Base-by-base conservation (phyloP, 2,797 vertebrate genomes). In the Platalea minor region DNA sequence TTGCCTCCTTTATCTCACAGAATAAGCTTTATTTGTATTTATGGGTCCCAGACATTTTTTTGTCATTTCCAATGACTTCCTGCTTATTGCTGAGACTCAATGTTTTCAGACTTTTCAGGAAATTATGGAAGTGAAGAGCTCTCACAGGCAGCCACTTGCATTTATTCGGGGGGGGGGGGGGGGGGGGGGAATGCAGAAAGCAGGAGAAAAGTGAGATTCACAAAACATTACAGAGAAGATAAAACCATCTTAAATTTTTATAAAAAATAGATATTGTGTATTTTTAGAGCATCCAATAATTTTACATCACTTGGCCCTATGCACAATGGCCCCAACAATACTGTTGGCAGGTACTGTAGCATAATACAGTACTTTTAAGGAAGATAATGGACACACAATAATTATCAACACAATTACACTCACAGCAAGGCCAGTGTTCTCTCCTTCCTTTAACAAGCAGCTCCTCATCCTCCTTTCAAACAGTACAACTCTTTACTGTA, bases 401-500 rank as follows among this genome's bases (percentile, higher is more conserved):
- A 93, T 96, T 91, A 68, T 16, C 39, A 89, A 93, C n/a, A 78
- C 70, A 92, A 77, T 74, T 60, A 60, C 28, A 72, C 29, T 86
- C 83, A 46, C 57, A 93, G 57, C 75, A 82, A 93, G 31, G 81
- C 39, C 77, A 80, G 3, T n/a, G 37, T 70, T 88, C 39, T 86
- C 51, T 35, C 41, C 19, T 8, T 74, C 33, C 51, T 76, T 73
- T 88, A 85, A 92, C 20, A 79, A 86, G 56, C 74, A 91, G 67
- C 35, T 89, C 72, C 60, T 88, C 61, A 85, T 84, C 61, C 56
- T 91, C 85, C 69, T 87, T 93, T 88, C 37, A 97, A 82, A 92
- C 46, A 41, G 51, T 33, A 50, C 7, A 75, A 63, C 56, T 82
- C 73, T 88, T 68, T 72, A 87, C 83, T 74, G 31, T 76, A 93